Base-by-base conservation (phyloP, 2,888 invertebrate species). In the Cacoxenus indagator region DNA sequence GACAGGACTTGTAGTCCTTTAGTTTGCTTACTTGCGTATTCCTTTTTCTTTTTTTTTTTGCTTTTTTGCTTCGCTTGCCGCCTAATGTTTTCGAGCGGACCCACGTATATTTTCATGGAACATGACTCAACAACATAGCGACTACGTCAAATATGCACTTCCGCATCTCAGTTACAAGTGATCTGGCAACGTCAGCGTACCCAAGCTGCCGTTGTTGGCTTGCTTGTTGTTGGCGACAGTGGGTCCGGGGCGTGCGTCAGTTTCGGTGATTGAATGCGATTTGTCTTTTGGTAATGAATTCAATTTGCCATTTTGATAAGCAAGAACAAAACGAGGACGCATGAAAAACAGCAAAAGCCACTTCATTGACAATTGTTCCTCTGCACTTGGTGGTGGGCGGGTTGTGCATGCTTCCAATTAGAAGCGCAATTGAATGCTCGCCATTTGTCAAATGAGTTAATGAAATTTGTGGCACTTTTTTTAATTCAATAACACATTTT, bases 211-310 rank as follows among this genome's bases (percentile, higher is more conserved):
- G 5, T 8, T 37, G 37, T 37, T 1, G 8, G 0, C 14, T 8
- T 37, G 1, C 14, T 8, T 37, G 37, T 37, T 37, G 37, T 2
- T 8, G 1, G 1, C 14, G 8, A 14, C 14, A 2, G 37, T 37
- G 37, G 37, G 9, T 37, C 14, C 14, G 37, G 2, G 37, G 29
- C 57, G 6, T 57, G 48, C 48, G 48, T 17, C 48, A 48, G 11
- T 48, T 37, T 59, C 26, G n/a, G 62, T 69, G 67, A 72, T 70
- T 68, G 72, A 70, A 65, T 64, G 51, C 67, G 67, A 72, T 72
- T 72, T 72, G 72, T 72, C 69, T 72, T n/a, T 70, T 69, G 65
- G 69, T 72, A 72, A 72, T 72, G 69, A 72, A 70, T 67, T 67
- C 69, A 72, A 72, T 72, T 72, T 72, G 66, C 48, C 61, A 70